Conservation (phyloP, 2,888 invertebrate species). For the Agrilus cyanescens region DNA sequence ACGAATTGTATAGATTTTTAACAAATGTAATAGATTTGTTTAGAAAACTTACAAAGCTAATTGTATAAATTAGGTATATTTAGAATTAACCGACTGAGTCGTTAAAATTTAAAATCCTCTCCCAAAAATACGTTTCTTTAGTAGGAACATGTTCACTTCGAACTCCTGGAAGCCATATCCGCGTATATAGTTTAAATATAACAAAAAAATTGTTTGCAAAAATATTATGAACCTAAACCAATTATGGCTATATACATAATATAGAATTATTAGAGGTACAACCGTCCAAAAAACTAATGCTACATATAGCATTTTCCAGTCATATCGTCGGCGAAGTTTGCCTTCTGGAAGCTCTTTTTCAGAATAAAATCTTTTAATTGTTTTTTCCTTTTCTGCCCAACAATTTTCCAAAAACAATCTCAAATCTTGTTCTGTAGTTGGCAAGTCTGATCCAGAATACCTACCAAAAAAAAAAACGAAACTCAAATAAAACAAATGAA, state of each 20-base stretch:
- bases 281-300: constrained; percentile 57
- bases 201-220: constrained; percentile 42
- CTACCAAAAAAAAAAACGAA: constrained; percentile 31
- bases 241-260: constrained; percentile 31
- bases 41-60: too few species aligned
- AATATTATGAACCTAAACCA: constrained; percentile 44
- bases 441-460: constrained; percentile 47
- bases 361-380: constrained; percentile 45
- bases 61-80: too few species aligned
- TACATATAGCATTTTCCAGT: constrained; percentile 34
- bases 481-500: background rate
- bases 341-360: constrained; percentile 39
- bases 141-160: constrained; percentile 32
- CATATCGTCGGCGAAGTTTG: constrained; percentile 25
- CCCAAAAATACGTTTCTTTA: constrained; percentile 6
- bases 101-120: too few species aligned
- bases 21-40: too few species aligned
- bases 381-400: constrained; percentile 55
- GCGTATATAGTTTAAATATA: constrained; percentile 43
- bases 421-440: constrained; percentile 43
- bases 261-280: constrained; percentile 40
- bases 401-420: constrained; percentile 51
- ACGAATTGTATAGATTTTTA: too few species aligned
- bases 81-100: too few species aligned
- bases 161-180: constrained; percentile 50